phyloP scores from a whole-genome alignment of 2,113 vertebrate genomes.

The Microcebus jonahi region DNA sequence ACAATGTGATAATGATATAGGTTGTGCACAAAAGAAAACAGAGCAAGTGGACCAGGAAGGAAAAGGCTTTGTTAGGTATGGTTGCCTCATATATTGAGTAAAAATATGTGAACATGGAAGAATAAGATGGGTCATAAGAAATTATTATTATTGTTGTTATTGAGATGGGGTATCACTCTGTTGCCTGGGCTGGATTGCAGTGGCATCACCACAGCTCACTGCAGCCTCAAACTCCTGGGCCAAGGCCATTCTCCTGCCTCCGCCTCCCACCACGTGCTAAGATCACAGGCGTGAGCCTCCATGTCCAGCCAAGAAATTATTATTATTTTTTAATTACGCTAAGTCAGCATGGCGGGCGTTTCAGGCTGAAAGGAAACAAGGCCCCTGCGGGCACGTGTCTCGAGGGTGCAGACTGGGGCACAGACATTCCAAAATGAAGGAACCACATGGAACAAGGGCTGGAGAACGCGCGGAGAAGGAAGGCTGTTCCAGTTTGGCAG shows the following conservation, averaged over 20 bases:
- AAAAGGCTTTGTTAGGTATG: neutral
- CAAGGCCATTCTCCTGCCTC: too few species aligned
- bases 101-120: neutral
- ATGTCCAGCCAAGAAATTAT: too few species aligned
- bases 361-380: neutral
- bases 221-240: too few species aligned
- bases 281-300: too few species aligned
- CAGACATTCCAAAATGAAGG: neutral
- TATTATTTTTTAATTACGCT: neutral
- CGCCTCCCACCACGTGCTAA: too few species aligned
- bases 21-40: neutral
- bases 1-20: fast-evolving
- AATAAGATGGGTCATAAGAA: neutral
- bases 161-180: too few species aligned
- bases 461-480: neutral
- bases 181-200: too few species aligned
- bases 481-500: neutral
- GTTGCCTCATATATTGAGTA: too few species aligned
- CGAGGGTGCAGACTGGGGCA: neutral
- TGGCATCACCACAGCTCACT: too few species aligned
- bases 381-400: neutral
- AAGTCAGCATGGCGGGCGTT: neutral
- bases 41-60: neutral
- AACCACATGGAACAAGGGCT: neutral
- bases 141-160: too few species aligned